Conservation (phyloP, 2,113 vertebrate species). For the Pseudonaja textilis region DNA sequence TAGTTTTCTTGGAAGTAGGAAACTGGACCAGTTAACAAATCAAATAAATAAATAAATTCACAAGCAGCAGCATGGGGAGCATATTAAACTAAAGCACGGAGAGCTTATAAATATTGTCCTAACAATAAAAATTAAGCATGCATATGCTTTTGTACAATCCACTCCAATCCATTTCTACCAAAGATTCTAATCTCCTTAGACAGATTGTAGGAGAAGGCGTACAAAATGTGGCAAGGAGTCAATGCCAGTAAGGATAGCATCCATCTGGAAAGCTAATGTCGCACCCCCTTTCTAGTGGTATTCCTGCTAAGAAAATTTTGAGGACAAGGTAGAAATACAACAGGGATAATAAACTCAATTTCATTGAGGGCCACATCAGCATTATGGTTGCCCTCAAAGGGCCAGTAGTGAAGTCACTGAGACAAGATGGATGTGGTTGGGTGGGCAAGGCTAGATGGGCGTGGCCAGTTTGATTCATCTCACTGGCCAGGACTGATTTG, state of each 20-base stretch:
- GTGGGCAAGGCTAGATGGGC: no score
- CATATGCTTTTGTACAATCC: neutral
- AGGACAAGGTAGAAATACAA: neutral
- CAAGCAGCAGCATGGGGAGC: neutral
- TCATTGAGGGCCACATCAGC: no score
- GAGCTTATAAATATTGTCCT: neutral
- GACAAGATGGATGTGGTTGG: no score
- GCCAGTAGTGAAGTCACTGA: no score
- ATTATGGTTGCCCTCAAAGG: no score
- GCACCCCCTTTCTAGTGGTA: neutral
- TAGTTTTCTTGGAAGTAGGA: neutral
- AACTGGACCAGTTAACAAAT: neutral
- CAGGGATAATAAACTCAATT: neutral
- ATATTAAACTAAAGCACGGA: neutral
- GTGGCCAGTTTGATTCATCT: no score
- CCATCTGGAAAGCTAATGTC: neutral
- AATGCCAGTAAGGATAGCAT: neutral
- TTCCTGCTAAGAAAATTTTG: neutral
- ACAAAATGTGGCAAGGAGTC: neutral
- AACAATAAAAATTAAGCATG: neutral
- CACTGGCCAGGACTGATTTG: no score
- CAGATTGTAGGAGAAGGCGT: neutral
- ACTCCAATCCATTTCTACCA: neutral
- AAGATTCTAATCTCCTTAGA: neutral
- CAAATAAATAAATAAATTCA: neutral